Evolutionary conservation across 2,797 vertebrate genomes (phyloP).

Genomic region (Peromyscus attwateri): DNA sequence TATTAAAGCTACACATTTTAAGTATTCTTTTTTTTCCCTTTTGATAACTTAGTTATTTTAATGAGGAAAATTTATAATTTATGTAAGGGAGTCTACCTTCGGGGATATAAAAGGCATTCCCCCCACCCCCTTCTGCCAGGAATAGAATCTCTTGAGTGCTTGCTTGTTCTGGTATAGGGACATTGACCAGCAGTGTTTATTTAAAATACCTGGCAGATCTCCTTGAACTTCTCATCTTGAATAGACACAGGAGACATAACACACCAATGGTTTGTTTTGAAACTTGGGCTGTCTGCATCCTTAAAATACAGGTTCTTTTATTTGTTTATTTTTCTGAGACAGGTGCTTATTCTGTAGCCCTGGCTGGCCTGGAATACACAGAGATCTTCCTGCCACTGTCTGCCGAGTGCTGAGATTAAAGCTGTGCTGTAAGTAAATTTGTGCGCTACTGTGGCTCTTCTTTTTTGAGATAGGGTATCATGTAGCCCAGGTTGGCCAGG

Average conservation of each 20-base stretch:
- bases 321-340: background rate
- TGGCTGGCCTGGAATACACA: background rate
- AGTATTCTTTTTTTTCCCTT: constrained; percentile 38
- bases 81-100: constrained; percentile 62
- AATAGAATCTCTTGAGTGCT: constrained; percentile 64
- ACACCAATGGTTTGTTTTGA: constrained; percentile 86
- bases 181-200: constrained; percentile 88
- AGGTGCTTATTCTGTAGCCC: background rate
- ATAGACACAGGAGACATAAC: constrained; percentile 86
- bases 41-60: constrained; percentile 62
- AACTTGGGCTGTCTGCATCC: constrained; percentile 74
- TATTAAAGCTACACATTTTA: background rate
- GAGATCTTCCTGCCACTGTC: background rate
- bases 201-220: constrained; percentile 88
- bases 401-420: background rate
- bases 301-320: constrained; percentile 66
- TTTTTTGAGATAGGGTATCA: background rate
- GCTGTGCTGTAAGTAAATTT: background rate
- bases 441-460: background rate
- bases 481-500: background rate
- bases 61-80: constrained; percentile 65
- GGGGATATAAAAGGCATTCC: constrained; percentile 64
- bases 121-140: background rate
- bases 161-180: constrained; percentile 76
- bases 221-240: constrained; percentile 86